Conservation (phyloP, 2,797 vertebrate genomes). For the Ambastaia sidthimunki region DNA sequence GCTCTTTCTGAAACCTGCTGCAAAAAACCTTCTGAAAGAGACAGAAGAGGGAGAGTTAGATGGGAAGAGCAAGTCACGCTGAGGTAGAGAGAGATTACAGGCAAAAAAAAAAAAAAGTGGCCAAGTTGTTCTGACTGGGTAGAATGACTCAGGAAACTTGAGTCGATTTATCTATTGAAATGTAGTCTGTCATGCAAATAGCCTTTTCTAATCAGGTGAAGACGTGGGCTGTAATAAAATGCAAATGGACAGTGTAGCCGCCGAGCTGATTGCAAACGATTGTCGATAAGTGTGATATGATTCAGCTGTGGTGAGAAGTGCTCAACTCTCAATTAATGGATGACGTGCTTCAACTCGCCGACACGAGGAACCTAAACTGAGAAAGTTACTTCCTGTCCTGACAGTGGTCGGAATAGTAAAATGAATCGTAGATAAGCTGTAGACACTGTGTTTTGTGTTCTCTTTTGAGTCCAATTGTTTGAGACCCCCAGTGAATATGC, state of each 20-base stretch:
- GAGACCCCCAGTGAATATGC: no score
- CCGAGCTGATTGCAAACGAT: constrained; percentile 29
- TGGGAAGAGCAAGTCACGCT: background rate
- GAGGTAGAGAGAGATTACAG: constrained; percentile 18
- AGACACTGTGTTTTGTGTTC: background rate
- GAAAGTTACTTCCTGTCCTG: constrained; percentile 29
- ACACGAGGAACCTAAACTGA: constrained; percentile 30
- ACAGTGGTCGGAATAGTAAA: constrained; percentile 17
- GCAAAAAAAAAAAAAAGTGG: constrained; percentile 16
- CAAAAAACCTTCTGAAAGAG: constrained; percentile 26
- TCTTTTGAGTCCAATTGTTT: background rate
- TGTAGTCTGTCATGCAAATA: constrained; percentile 49
- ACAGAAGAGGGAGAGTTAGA: constrained; percentile 7
- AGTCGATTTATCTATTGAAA: constrained; percentile 29
- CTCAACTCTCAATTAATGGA: constrained; percentile 28
- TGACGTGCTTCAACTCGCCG: constrained; percentile 11
- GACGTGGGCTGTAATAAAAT: constrained; percentile 45
- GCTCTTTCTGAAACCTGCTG: constrained; percentile 23
- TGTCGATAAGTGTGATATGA: constrained; percentile 35
- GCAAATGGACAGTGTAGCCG: constrained; percentile 24
- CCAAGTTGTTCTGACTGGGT: constrained; percentile 25
- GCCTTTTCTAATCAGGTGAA: constrained; percentile 39
- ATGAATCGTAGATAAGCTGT: background rate
- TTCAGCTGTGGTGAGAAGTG: constrained; percentile 41
- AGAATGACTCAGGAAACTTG: constrained; percentile 42